Evolutionary conservation across 2,797 vertebrate species (phyloP), one percentile per base, ranked within the genome.

Genomic region (Spea hammondii): DNA sequence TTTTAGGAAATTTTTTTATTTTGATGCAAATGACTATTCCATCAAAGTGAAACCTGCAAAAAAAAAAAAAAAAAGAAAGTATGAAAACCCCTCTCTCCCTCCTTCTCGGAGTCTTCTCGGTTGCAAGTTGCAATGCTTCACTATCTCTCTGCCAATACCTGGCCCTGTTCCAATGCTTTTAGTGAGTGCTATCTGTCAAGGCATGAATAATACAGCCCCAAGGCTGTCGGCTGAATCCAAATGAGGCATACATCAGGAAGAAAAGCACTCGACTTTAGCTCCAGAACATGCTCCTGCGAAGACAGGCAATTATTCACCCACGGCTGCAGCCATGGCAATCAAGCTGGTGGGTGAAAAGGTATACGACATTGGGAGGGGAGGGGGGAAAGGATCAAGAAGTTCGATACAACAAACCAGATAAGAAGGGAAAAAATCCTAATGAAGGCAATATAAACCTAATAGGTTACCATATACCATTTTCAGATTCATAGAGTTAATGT

Each of bases 191-290:
- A 96, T 95, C 96, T 96, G 95, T 97, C 95, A 95, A 94, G 93
- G 92, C 94, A 98, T 97, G 96, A 97, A 98, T 97, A 97, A 99
- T 96, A 94, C 95, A 97, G 93, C 93, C 95, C 93, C 88, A 88
- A 92, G 95, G 95, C 96, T 95, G 94, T 89, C 88, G 91, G 94
- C 92, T 92, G 95, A 96, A 96, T 97, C 94, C 94, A 95, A 97
- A 96, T 96, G 96, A 97, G 95, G 93, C 95, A 90, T 93, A 93
- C 93, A 94, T 95, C 95, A 95, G 94, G 94, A 96, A 94, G 93
- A 93, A 87, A 62, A 95, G 94, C 93, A 94, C 94, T 95, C 94
- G 90, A 94, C 95, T 95, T 94, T 92, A 93, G 93, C 93, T 94
- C 87, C 90, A 91, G 92, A 93, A 94, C 94, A 92, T 89, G 91